Evolutionary conservation across 1,140 invertebrate genomes (phyloP), one percentile per base, ranked within the genome.

Genomic region (Piezodorus guildinii): DNA sequence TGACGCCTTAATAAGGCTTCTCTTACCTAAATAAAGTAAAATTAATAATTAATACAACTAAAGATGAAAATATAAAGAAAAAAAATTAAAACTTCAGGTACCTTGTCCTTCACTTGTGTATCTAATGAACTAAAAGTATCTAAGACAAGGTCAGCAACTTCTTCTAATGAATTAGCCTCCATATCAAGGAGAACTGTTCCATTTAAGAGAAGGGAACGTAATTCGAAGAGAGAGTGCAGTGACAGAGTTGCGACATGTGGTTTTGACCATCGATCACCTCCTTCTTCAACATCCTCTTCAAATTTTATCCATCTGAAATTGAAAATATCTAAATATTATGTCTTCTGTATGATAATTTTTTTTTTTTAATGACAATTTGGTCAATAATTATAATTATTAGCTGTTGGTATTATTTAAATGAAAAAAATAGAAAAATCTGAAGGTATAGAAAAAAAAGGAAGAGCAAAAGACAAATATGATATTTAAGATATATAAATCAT

Each of bases 261-360:
- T 74, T 96, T 96, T 6, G 90, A 94, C 92, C 92, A 96, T 59
- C 92, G 78, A 72, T 94, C 93, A 58, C 92, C 91, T 25, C 91
- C 90, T 76, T 94, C 91, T 75, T 95, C 92, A 0, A 95, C 92
- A 72, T 94, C 90, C 74, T 96, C 92, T 72, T 95, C 92, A 73
- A 95, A 95, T 74, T 95, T 94, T 52, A 96, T 91, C 92, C 92
- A 95, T 70, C 92, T 85, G 34, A 39, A 39, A 39, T 8, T 10
- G 9, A 39, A 39, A 30, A 30, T n/a, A n/a, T n/a, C n/a, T n/a
- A n/a, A n/a, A n/a, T n/a, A n/a, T n/a, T n/a, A n/a, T n/a, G n/a
- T n/a, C n/a, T n/a, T n/a, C n/a, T n/a, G n/a, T n/a, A n/a, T n/a
- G n/a, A n/a, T n/a, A n/a, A n/a, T n/a, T n/a, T n/a, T n/a, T n/a